These are phyloP conservation scores for Pammene fasciana DNA, from an alignment of 2,888 invertebrate genomes.

Conservation along the genomic window DNA sequence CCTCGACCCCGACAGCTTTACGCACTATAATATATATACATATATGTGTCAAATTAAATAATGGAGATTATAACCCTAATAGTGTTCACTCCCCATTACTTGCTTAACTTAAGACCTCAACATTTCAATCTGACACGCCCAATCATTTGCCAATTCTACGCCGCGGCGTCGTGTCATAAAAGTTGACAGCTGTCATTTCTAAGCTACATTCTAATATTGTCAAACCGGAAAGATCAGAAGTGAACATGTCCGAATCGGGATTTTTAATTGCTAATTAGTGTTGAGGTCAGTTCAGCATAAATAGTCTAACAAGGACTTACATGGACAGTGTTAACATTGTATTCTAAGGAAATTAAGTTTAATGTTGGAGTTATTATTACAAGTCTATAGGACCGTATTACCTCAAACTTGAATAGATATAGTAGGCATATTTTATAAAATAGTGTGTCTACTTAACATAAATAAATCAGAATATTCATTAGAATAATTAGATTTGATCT, in stretches of 20 bases:
- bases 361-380: too few relatives aligned
- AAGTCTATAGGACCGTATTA: too few relatives aligned
- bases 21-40: too few relatives aligned
- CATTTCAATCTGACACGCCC: constrained; percentile 19
- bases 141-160: constrained; percentile 1
- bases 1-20: too few relatives aligned
- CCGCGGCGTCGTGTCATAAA: constrained; percentile 2
- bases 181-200: constrained; percentile 17
- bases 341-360: not conserved
- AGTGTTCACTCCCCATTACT: not conserved
- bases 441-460: too few relatives aligned
- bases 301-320: not conserved
- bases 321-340: not conserved
- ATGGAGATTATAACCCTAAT: too few relatives aligned
- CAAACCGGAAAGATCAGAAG: constrained; percentile 22
- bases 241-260: not conserved
- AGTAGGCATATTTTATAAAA: too few relatives aligned
- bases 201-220: constrained; percentile 12
- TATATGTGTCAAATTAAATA: too few relatives aligned
- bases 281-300: not conserved
- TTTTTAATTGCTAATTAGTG: constrained; percentile 20
- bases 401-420: too few relatives aligned
- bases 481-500: too few relatives aligned
- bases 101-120: not conserved
- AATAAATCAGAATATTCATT: too few relatives aligned